These are phyloP conservation scores for Lagorchestes hirsutus DNA, from an alignment of 2,797 vertebrate genomes.

Conservation along the genomic window DNA sequence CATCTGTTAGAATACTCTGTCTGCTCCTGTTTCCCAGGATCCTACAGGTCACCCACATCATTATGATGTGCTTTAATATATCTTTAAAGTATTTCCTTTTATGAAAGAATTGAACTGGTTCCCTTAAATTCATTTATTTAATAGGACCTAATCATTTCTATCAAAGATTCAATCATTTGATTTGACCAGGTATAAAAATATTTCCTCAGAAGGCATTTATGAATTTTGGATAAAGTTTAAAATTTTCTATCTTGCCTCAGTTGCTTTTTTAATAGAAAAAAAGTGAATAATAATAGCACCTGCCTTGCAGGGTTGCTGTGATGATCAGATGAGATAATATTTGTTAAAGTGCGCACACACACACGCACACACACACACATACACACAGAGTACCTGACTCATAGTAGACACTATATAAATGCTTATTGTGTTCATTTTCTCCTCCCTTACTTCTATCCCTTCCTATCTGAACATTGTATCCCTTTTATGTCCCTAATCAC, in stretches of 20 bases:
- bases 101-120: neutral
- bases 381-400: neutral
- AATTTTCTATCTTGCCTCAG: constrained; percentile 40
- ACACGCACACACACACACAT: neutral
- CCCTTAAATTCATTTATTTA: constrained; percentile 41
- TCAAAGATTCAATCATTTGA: constrained; percentile 42
- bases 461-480: neutral
- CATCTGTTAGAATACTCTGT: neutral
- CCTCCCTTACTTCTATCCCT: neutral
- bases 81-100: constrained; percentile 41
- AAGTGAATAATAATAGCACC: neutral
- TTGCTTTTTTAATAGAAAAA: neutral
- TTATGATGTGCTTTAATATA: constrained; percentile 1
- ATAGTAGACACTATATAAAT: neutral
- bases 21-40: constrained; percentile 5
- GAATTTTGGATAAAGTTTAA: constrained; percentile 41
- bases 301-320: neutral
- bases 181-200: neutral
- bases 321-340: neutral
- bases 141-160: constrained; percentile 38
- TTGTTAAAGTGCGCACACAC: neutral
- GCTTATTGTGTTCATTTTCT: neutral
- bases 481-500: neutral
- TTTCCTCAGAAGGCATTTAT: neutral
- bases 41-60: constrained; percentile 17